Evolutionary conservation across 1,140 invertebrate genomes (phyloP).

Genomic region (Neotoxoptera formosana): DNA sequence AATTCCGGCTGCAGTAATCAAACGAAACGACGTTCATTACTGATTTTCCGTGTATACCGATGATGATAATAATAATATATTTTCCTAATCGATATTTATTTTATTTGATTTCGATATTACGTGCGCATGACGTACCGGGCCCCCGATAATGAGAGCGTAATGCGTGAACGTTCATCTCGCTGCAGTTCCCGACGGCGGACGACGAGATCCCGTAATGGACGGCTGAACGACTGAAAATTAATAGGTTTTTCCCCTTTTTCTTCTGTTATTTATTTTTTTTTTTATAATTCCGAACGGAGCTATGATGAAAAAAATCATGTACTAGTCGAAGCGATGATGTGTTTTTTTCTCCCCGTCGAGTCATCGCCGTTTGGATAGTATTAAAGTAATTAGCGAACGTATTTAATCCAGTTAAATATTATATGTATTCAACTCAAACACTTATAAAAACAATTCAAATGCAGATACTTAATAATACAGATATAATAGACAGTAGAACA

Average conservation of each 20-base stretch:
- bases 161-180: not conserved
- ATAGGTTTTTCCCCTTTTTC: not conserved
- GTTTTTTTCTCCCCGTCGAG: not conserved
- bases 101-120: not conserved
- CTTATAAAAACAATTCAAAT: too few species aligned
- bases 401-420: not conserved
- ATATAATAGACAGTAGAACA: too few species aligned
- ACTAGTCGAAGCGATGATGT: not conserved
- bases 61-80: too few species aligned
- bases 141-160: not conserved
- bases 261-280: not conserved
- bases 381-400: not conserved
- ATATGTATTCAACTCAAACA: too few species aligned
- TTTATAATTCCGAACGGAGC: not conserved
- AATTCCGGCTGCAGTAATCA: not conserved
- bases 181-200: too few species aligned
- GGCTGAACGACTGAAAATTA: not conserved
- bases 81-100: slow-evolving; percentile 27
- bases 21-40: slow-evolving; percentile 23
- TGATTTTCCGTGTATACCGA: slow-evolving; percentile 8
- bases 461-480: too few species aligned
- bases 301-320: too few species aligned
- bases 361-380: not conserved
- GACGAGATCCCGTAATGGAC: not conserved
- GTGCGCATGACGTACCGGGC: not conserved